Conservation (phyloP, 2,113 vertebrate species). For the Catharus bicknelli region DNA sequence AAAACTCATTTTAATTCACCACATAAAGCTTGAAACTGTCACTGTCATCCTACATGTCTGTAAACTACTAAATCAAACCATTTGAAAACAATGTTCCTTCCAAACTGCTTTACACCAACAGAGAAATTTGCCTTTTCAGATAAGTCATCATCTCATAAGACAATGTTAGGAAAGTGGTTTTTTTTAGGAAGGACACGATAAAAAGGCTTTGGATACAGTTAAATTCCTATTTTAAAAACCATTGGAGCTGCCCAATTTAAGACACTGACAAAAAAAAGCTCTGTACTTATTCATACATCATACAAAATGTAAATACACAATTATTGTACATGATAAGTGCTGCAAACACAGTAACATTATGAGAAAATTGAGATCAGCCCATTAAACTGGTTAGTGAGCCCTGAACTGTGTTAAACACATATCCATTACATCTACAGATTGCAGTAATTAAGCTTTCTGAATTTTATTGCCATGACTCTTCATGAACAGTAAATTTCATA, state of each 20-base stretch:
- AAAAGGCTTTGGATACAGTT: slow-evolving; percentile 16
- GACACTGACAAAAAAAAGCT: neutral
- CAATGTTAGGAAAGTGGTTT: neutral
- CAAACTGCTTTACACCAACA: neutral
- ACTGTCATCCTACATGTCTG: neutral
- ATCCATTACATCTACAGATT: neutral
- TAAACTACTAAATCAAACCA: neutral
- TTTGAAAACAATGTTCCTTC: neutral
- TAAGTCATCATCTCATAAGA: neutral
- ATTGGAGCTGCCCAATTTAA: slow-evolving; percentile 21
- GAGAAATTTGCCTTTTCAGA: neutral
- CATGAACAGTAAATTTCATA: neutral
- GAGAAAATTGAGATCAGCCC: slow-evolving; percentile 30
- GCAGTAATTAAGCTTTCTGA: slow-evolving; percentile 2
- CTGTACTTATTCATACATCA: neutral
- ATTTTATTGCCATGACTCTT: slow-evolving; percentile 12
- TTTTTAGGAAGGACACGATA: neutral
- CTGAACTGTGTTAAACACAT: slow-evolving; percentile 52
- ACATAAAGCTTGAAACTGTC: slow-evolving; percentile 8
- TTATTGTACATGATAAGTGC: neutral
- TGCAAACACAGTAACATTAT: neutral
- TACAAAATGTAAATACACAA: slow-evolving; percentile 24
- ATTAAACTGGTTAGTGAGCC: slow-evolving; percentile 63
- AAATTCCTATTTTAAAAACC: slow-evolving; percentile 28
- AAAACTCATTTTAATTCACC: neutral